Evolutionary conservation across 1,140 invertebrate species (phyloP).

Genomic region (Leptinotarsa texana): DNA sequence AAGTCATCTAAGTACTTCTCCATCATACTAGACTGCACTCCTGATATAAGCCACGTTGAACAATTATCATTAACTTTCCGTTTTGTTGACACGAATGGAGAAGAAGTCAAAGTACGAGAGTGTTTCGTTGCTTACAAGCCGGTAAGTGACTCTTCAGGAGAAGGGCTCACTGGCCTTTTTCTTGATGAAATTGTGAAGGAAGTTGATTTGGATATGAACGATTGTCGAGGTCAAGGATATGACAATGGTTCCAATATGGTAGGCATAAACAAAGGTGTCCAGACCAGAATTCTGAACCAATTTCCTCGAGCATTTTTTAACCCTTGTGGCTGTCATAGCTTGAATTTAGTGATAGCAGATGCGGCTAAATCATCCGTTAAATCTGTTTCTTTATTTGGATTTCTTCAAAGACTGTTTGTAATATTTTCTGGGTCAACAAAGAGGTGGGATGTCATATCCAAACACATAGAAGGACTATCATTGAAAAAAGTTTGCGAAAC

Average conservation of each 20-base stretch:
- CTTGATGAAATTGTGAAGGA: neutral
- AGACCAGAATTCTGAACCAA: slow-evolving; percentile 8
- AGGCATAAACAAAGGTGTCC: slow-evolving; percentile 1
- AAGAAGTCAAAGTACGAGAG: slow-evolving; percentile 4
- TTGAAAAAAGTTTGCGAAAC: slow-evolving; percentile 8
- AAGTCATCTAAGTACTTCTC: neutral
- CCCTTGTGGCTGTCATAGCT: neutral
- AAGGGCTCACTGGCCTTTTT: slow-evolving; percentile 4
- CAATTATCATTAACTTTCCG: neutral
- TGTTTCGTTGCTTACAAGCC: slow-evolving; percentile 8
- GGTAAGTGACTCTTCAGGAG: slow-evolving; percentile 7
- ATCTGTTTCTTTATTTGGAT: slow-evolving; percentile 6
- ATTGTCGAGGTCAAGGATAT: slow-evolving; percentile 4
- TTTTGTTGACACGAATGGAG: neutral
- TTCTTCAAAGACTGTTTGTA: slow-evolving; percentile 5
- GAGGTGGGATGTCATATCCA: neutral
- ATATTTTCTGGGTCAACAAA: slow-evolving; percentile 5
- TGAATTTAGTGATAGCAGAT: slow-evolving; percentile 6
- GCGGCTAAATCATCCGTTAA: neutral
- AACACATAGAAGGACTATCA: slow-evolving; percentile 8
- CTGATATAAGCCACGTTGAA: neutral
- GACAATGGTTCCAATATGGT: neutral
- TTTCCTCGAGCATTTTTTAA: slow-evolving; percentile 5
- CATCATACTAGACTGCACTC: neutral
- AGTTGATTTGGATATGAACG: slow-evolving; percentile 4